phyloP scores from a whole-genome alignment of 2,797 vertebrate genomes.

The Phalanger gymnotis region DNA sequence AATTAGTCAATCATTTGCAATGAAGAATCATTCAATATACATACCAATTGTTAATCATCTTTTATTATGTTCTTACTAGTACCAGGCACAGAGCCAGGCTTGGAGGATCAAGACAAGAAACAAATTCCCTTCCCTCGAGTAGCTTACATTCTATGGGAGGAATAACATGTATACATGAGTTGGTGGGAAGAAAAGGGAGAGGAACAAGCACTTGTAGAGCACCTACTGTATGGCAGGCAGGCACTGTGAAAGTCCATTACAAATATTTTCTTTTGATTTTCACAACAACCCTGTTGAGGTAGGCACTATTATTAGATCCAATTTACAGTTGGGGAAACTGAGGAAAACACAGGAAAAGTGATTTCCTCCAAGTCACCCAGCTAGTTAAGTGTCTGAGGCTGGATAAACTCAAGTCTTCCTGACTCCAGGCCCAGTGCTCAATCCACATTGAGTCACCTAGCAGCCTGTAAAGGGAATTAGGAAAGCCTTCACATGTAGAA shows the following conservation, averaged over 20 bases:
- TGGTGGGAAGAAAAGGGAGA: neutral
- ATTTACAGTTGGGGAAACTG: neutral
- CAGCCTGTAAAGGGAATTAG: neutral
- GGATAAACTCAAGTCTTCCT: neutral
- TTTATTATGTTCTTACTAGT: neutral
- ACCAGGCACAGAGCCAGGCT: neutral
- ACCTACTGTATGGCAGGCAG: neutral
- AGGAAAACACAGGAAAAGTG: neutral
- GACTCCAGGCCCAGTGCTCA: neutral
- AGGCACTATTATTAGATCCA: neutral
- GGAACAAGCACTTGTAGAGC: neutral
- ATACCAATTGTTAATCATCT: neutral
- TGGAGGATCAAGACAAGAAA: neutral
- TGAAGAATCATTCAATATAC: neutral
- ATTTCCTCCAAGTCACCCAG: neutral
- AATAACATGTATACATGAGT: neutral
- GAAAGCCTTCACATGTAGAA: neutral
- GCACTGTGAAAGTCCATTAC: neutral
- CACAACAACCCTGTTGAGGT: neutral
- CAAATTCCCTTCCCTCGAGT: neutral
- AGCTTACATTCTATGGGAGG: neutral
- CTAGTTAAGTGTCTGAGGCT: neutral
- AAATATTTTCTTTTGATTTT: neutral
- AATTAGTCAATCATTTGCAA: neutral
- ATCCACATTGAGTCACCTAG: neutral